These are phyloP conservation scores for Ranitomeya variabilis DNA, from an alignment of 2,113 vertebrate genomes.

Conservation along the genomic window DNA sequence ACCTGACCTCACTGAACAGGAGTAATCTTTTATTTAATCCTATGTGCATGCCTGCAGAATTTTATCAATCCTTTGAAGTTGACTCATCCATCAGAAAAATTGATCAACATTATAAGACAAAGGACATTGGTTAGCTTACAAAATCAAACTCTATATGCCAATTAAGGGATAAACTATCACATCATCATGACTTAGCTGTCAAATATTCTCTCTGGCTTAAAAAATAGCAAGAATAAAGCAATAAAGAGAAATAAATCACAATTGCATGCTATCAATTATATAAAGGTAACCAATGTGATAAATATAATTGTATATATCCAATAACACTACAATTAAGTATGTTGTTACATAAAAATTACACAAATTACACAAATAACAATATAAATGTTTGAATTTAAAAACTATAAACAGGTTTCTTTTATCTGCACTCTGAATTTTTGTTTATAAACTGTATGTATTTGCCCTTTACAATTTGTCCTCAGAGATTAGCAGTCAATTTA, in stretches of 20 bases:
- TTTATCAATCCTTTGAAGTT: conserved; percentile 64
- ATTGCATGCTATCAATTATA: background rate
- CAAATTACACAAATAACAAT: background rate
- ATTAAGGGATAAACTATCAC: conserved; percentile 43
- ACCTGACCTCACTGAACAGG: conserved; percentile 64
- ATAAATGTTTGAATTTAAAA: background rate
- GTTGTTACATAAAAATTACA: background rate
- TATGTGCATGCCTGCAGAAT: conserved; percentile 60
- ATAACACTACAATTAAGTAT: background rate
- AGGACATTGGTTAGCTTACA: conserved; percentile 67
- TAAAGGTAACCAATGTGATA: background rate
- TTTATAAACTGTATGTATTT: too few relatives aligned
- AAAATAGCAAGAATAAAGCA: conserved; percentile 28
- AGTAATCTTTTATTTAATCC: conserved; percentile 68
- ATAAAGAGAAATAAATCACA: background rate
- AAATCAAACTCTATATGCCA: conserved; percentile 66
- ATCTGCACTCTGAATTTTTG: background rate
- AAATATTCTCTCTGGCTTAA: conserved; percentile 1
- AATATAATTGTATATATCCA: background rate
- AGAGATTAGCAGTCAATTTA: too few relatives aligned
- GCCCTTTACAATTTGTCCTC: too few relatives aligned
- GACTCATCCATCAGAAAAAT: conserved; percentile 68
- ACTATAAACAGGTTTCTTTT: background rate
- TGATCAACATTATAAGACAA: conserved; percentile 60
- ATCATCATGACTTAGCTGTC: conserved; percentile 28